Conservation (phyloP, 2,888 invertebrate genomes). For the Hydraecia micacea region DNA sequence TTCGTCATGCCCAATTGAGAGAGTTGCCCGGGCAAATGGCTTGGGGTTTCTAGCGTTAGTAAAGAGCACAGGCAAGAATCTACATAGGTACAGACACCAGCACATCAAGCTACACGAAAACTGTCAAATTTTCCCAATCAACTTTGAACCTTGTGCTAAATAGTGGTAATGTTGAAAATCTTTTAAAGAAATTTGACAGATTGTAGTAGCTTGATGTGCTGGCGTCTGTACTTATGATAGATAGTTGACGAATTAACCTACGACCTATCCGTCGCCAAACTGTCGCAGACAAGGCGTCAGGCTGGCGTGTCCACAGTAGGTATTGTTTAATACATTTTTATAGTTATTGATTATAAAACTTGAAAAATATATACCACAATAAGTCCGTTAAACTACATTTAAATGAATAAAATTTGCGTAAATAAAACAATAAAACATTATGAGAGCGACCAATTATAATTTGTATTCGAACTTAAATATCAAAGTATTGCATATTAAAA, state of each 20-base stretch:
- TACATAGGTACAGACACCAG: too few species aligned
- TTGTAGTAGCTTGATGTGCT: too few species aligned
- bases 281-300: conserved; percentile 20
- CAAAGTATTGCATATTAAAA: conserved; percentile 45
- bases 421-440: conserved; percentile 43
- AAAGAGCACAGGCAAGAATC: too few species aligned
- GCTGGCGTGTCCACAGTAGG: neutral
- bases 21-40: too few species aligned
- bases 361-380: conserved; percentile 23
- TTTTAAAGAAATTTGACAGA: too few species aligned
- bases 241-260: neutral
- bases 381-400: conserved; percentile 25
- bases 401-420: conserved; percentile 49
- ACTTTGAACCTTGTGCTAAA: too few species aligned
- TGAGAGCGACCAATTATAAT: conserved; percentile 50
- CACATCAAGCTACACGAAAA: too few species aligned
- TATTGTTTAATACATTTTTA: conserved; percentile 20
- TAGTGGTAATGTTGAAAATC: too few species aligned
- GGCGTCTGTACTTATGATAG: too few species aligned
- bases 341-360: conserved; percentile 20
- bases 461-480: conserved; percentile 54
- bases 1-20: too few species aligned
- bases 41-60: too few species aligned
- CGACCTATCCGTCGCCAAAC: conserved; percentile 15
- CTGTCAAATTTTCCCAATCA: too few species aligned